A percentile compares a stretch with the other conserved stretches of the same genome.
These are phyloP conservation scores for Rhagium mordax DNA, from an alignment of 2,888 invertebrate genomes.

Conservation along the genomic window DNA sequence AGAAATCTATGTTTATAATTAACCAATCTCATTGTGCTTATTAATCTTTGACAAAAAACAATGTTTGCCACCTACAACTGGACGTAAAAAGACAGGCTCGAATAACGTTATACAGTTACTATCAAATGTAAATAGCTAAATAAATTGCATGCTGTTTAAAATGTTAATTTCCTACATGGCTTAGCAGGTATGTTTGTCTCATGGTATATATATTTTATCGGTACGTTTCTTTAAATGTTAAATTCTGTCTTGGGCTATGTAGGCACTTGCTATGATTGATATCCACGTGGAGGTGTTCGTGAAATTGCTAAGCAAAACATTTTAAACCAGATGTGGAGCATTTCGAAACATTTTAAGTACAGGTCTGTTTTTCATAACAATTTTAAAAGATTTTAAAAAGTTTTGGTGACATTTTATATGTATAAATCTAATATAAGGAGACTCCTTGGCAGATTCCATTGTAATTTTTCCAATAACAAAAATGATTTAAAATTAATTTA, in stretches of 20 bases:
- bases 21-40: background rate
- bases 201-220: background rate
- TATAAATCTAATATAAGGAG: no score
- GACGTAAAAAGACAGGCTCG: background rate
- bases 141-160: background rate
- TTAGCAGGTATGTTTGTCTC: background rate
- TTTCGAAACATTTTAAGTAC: no score
- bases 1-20: conserved; percentile 11
- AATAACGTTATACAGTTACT: background rate
- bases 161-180: conserved; percentile 2
- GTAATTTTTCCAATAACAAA: no score
- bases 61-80: conserved; percentile 20
- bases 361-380: no score
- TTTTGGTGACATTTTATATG: no score
- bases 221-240: background rate
- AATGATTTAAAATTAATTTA: no score
- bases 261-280: no score
- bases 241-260: background rate
- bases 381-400: no score
- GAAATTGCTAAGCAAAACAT: background rate
- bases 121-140: background rate
- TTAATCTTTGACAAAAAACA: conserved; percentile 23
- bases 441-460: no score
- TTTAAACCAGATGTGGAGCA: no score
- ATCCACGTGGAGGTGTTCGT: background rate